A percentile compares a stretch with the other conserved stretches of the same genome.
Conservation (phyloP, 2,113 vertebrate genomes). For the Eubucco bourcierii region DNA sequence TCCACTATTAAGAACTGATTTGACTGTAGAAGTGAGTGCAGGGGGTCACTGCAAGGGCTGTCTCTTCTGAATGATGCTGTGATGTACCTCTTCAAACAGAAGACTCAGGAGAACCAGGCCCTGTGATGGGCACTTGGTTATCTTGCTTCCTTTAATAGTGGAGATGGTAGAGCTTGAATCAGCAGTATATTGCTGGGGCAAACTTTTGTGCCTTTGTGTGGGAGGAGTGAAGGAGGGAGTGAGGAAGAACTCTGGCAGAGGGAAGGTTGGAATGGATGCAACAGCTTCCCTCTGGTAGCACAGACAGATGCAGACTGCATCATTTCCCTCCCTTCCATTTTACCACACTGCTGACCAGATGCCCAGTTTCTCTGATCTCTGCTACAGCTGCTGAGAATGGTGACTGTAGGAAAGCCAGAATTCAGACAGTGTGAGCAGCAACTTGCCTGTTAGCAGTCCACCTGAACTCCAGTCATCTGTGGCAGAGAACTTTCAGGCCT, state of each 20-base stretch:
- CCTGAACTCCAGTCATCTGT: neutral
- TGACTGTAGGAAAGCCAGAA: neutral
- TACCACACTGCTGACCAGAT: neutral
- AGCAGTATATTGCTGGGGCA: neutral
- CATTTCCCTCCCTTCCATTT: neutral
- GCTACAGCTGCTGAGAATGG: neutral
- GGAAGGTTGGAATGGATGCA: neutral
- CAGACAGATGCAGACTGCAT: neutral
- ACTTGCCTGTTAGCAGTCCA: neutral
- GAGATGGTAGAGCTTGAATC: neutral
- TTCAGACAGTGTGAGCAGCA: neutral
- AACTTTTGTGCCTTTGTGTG: neutral
- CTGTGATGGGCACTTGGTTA: neutral
- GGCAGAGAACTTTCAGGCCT: neutral
- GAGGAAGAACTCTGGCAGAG: neutral
- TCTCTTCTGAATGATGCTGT: neutral
- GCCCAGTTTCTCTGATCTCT: neutral
- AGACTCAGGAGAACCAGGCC: neutral
- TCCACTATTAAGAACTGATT: neutral
- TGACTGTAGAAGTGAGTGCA: neutral
- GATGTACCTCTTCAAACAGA: neutral
- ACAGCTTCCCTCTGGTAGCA: neutral
- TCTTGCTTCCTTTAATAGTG: neutral
- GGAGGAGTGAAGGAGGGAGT: neutral
- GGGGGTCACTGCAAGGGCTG: neutral